phyloP scores from a whole-genome alignment of 2,888 invertebrate species.

The Tromatobia lineatoria region DNA sequence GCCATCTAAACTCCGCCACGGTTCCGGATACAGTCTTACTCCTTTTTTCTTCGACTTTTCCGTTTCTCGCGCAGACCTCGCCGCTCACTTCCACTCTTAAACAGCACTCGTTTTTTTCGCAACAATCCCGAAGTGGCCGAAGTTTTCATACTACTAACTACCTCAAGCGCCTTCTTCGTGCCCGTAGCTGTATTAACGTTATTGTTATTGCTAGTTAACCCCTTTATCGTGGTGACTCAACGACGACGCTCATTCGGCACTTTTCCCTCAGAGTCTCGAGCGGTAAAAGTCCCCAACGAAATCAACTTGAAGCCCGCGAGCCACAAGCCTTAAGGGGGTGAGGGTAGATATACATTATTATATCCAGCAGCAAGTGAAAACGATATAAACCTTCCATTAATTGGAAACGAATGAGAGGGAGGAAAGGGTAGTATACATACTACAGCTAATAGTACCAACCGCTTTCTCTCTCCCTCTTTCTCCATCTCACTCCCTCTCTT shows the following conservation, averaged over 20 bases:
- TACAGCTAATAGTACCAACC: slow-evolving; percentile 39
- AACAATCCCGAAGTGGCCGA: slow-evolving; percentile 77
- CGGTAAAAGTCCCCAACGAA: slow-evolving; percentile 13
- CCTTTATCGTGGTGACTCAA: slow-evolving; percentile 60
- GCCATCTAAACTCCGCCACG: slow-evolving; percentile 75
- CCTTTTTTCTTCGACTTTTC: slow-evolving; percentile 12
- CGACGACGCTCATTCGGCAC: slow-evolving; percentile 49
- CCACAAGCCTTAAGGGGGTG: not conserved
- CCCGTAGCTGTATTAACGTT: slow-evolving; percentile 59
- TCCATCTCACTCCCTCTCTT: not conserved
- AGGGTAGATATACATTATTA: slow-evolving; percentile 10
- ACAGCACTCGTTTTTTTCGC: slow-evolving; percentile 69
- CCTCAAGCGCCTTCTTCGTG: slow-evolving; percentile 39
- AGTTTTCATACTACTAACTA: slow-evolving; percentile 70
- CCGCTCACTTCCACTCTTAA: slow-evolving; percentile 56
- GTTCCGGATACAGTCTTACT: slow-evolving; percentile 65
- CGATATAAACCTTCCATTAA: slow-evolving; percentile 52
- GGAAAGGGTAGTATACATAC: slow-evolving; percentile 19
- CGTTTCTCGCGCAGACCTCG: slow-evolving; percentile 25
- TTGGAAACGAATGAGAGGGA: slow-evolving; percentile 52
- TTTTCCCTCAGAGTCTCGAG: slow-evolving; percentile 43
- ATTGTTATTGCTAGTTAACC: slow-evolving; percentile 67
- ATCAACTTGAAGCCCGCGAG: slow-evolving; percentile 29
- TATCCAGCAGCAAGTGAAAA: slow-evolving; percentile 22
- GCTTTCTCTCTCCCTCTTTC: not conserved